A percentile compares a stretch with the other conserved stretches of the same genome.
Conservation (phyloP, 2,888 invertebrate species). For the Abrostola tripartita region DNA sequence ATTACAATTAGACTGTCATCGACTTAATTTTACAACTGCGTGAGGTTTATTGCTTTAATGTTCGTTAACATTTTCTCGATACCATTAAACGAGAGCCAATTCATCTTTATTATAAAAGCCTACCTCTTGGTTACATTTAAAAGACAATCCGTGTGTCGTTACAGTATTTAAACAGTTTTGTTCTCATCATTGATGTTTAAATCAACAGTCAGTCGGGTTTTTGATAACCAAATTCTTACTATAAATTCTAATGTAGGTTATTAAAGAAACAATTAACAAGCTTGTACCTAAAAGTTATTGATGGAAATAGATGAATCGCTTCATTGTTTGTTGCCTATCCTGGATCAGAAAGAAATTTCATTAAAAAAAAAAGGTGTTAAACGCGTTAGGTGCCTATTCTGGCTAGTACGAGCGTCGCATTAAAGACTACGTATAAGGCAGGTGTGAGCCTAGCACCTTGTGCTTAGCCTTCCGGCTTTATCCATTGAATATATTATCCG, state of each 20-base stretch:
- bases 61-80: slow-evolving; percentile 33
- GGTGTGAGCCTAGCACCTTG: slow-evolving; percentile 81
- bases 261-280: slow-evolving; percentile 2
- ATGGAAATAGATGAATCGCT: slow-evolving; percentile 26
- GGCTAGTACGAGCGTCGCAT: slow-evolving; percentile 60
- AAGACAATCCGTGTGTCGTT: not conserved
- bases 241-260: not conserved
- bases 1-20: slow-evolving; percentile 39
- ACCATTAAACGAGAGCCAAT: slow-evolving; percentile 21
- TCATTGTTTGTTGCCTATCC: slow-evolving; percentile 24
- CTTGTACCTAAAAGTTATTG: slow-evolving; percentile 3
- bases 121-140: slow-evolving; percentile 9
- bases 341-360: slow-evolving; percentile 23
- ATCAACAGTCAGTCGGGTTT: not conserved
- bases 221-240: not conserved
- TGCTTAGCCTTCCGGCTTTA: slow-evolving; percentile 78
- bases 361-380: slow-evolving; percentile 40
- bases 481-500: slow-evolving; percentile 76
- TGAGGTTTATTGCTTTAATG: slow-evolving; percentile 19
- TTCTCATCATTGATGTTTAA: not conserved
- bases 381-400: slow-evolving; percentile 49
- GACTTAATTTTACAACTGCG: slow-evolving; percentile 28
- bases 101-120: slow-evolving; percentile 11
- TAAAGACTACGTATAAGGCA: slow-evolving; percentile 67
- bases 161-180: not conserved